Evolutionary conservation across 2,113 vertebrate genomes (phyloP).

Genomic region (Microcebus tavaratra): DNA sequence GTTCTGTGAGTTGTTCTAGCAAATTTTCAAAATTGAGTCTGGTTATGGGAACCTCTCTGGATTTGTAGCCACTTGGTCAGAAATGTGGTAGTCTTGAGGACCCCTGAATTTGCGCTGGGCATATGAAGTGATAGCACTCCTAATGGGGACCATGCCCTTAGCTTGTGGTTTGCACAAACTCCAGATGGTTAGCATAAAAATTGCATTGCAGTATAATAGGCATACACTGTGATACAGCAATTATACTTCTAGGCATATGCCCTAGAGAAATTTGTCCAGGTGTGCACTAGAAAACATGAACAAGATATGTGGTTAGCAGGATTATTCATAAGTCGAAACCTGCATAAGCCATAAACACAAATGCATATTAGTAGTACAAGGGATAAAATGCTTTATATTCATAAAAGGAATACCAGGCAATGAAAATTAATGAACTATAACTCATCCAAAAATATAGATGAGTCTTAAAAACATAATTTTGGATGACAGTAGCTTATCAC

Average conservation of each 20-base stretch:
- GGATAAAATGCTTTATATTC: not conserved
- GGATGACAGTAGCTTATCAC: not conserved
- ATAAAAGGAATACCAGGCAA: not conserved
- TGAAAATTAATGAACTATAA: slow-evolving; percentile 8
- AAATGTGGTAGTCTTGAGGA: not conserved
- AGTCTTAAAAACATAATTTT: not conserved
- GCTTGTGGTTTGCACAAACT: not conserved
- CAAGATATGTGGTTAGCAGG: not conserved
- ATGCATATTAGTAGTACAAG: not conserved
- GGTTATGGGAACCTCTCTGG: not conserved
- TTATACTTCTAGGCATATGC: not conserved
- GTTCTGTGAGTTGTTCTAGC: not conserved
- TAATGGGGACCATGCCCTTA: not conserved
- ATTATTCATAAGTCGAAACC: not conserved
- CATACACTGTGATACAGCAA: not conserved
- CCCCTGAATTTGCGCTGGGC: not conserved
- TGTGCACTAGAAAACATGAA: not conserved
- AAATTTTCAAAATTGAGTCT: not conserved
- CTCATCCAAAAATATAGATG: not conserved
- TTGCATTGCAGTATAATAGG: not conserved
- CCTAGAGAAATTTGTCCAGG: not conserved
- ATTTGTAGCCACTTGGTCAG: not conserved
- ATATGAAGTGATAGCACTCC: not conserved
- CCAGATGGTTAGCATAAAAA: not conserved
- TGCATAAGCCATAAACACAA: not conserved